phyloP scores from a whole-genome alignment of 2,113 vertebrate species.

The Pitta sordida region DNA sequence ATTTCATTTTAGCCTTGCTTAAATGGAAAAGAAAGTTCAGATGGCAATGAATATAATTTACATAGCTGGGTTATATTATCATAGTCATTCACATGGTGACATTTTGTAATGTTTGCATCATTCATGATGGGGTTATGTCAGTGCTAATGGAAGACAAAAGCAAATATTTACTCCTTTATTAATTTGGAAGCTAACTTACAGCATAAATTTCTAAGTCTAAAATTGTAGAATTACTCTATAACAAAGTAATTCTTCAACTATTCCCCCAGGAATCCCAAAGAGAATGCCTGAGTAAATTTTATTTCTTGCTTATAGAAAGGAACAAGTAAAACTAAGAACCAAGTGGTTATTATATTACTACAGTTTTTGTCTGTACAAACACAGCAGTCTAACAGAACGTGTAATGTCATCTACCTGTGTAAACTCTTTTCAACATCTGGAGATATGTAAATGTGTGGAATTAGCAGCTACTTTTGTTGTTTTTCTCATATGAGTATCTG shows the following conservation, averaged over 20 bases:
- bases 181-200: neutral
- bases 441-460: conserved; percentile 34
- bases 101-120: neutral
- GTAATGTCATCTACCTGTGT: conserved; percentile 10
- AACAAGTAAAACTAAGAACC: neutral
- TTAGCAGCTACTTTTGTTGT: neutral
- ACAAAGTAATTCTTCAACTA: neutral
- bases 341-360: neutral
- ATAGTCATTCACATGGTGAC: neutral
- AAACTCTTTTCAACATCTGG: conserved; percentile 36
- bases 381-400: neutral
- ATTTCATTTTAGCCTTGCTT: neutral
- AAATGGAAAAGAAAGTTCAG: conserved; percentile 27
- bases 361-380: conserved; percentile 11
- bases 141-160: neutral
- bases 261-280: neutral
- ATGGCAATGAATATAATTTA: neutral
- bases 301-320: neutral
- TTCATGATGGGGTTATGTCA: neutral
- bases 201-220: neutral
- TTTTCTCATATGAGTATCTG: neutral
- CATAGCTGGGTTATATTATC: neutral
- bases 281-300: neutral
- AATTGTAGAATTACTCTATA: neutral
- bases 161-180: neutral